These are phyloP conservation scores for Darevskia mixta DNA, from an alignment of 2,797 vertebrate genomes.

Conservation along the genomic window DNA sequence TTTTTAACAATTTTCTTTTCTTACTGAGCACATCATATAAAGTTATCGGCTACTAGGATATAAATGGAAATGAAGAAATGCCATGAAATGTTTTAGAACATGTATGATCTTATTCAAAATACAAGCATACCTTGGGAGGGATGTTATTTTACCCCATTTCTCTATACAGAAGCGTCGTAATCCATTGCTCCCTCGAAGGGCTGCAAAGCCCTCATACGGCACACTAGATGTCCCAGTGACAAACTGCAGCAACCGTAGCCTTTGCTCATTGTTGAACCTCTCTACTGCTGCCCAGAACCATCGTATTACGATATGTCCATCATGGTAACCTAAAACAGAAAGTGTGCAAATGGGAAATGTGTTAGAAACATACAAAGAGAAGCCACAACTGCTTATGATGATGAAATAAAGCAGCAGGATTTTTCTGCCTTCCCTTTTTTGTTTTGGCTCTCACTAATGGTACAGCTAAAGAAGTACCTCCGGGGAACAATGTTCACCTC, in stretches of 20 bases:
- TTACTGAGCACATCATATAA: background rate
- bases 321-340: constrained; percentile 89
- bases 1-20: background rate
- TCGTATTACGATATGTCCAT: constrained; percentile 95
- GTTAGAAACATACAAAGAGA: constrained; percentile 6
- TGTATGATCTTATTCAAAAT: background rate
- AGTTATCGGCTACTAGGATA: background rate
- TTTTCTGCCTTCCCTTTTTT: background rate
- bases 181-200: constrained; percentile 94
- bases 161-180: constrained; percentile 96
- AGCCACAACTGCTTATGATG: background rate
- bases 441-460: background rate
- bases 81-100: background rate
- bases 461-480: background rate
- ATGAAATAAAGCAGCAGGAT: background rate
- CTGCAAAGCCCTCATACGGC: constrained; percentile 94
- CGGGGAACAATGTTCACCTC: background rate
- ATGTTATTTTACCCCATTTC: constrained; percentile 98
- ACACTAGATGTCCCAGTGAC: constrained; percentile 97
- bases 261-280: constrained; percentile 96
- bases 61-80: background rate
- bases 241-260: constrained; percentile 92
- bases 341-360: constrained; percentile 28
- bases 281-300: constrained; percentile 98
- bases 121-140: constrained; percentile 89